Base-by-base conservation (phyloP, 2,888 invertebrate species). In the Bruchidius siliquastri region DNA sequence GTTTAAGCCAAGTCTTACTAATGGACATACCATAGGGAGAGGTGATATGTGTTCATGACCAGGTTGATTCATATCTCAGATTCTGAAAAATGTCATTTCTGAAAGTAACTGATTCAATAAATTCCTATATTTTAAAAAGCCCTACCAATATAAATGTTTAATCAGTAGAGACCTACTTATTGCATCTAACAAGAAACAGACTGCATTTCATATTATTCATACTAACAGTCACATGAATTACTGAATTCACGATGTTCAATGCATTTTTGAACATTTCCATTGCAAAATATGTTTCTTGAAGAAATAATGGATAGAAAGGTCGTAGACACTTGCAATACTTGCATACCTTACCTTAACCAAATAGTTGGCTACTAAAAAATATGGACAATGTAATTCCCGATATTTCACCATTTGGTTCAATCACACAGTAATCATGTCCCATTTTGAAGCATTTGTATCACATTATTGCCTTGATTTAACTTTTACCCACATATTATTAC, bases 21-120 rank as follows among this genome's bases (percentile, higher is more conserved):
- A 85, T 73, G 91, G 91, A 84, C 91, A 91, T 81, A 89, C 88
- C 82, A 88, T 84, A 71, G 88, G 88, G 80, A 88, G 86, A 75
- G 87, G 87, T 74, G 85, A 85, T 74, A 85, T 79, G 76, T 84
- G 82, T 76, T 85, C 84, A 78, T 84, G 76, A 70, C 83, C 83
- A 77, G 83, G 80, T 77, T 80, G 80, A 80, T 80, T 81, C 81
- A 81, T 81, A 76, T 79, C 80, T 80, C 22, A 26, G 6, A 22
- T 69, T 20, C 70, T 70, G 68, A 68, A 68, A 21, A 21, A 68
- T 2, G 10, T 67, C 4, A 4, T 10, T 4, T 6, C 20, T 67
- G 21, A 67, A 67, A 67, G 4, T 21, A 67, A 67, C 67, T 4
- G n/a, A 67, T 67, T 67, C 10, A 67, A 67, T 3, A 21, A 67